Evolutionary conservation across 2,113 vertebrate species (phyloP).

Genomic region (Entomyzon cyanotis): DNA sequence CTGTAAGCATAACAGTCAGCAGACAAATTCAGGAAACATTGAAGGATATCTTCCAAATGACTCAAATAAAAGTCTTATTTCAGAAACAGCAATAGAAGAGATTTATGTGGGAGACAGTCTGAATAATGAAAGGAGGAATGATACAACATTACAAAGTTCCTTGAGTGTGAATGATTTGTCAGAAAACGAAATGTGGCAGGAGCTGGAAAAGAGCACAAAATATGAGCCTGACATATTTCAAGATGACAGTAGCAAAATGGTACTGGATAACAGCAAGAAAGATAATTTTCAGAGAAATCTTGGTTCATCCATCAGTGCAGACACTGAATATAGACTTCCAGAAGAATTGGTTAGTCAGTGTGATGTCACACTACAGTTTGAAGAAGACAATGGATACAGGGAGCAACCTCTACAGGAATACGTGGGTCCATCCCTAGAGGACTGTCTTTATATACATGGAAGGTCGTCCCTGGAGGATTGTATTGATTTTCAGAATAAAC

Average conservation of each 20-base stretch:
- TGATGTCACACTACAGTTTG: not conserved
- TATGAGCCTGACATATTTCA: not conserved
- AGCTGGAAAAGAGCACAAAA: not conserved
- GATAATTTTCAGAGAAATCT: conserved; percentile 7
- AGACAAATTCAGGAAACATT: not conserved
- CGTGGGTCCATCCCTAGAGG: not conserved
- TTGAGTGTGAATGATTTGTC: conserved; percentile 38
- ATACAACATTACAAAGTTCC: conserved; percentile 12
- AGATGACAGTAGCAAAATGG: not conserved
- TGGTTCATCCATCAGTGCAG: conserved; percentile 10
- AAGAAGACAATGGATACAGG: not conserved
- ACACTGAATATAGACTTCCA: not conserved
- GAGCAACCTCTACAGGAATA: not conserved
- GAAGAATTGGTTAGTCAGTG: not conserved
- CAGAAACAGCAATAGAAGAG: not conserved
- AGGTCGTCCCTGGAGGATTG: not conserved
- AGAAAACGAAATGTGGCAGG: not conserved
- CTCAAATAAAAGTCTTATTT: not conserved
- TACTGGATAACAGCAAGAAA: not conserved
- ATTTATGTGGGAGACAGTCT: not conserved
- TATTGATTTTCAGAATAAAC: not conserved
- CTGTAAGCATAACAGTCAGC: not conserved
- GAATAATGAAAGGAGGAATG: not conserved
- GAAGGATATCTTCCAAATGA: not conserved
- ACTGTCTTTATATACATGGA: not conserved